phyloP scores from a whole-genome alignment of 2,888 invertebrate genomes.

The Lymantria dispar region DNA sequence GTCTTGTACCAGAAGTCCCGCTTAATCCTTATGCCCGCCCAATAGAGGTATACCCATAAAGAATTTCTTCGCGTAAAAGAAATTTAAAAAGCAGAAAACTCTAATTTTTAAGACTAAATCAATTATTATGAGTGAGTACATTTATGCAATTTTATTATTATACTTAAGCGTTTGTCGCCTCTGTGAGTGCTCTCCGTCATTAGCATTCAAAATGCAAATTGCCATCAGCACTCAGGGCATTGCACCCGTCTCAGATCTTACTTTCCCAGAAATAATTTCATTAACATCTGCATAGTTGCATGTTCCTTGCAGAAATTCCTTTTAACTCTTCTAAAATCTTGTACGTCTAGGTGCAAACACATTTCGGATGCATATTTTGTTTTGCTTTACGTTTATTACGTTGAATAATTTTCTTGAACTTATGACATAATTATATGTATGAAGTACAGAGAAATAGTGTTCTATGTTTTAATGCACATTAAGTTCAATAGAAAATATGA shows the following conservation, averaged over 20 bases:
- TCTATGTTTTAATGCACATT: too few species aligned
- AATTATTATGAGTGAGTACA: constrained; percentile 54
- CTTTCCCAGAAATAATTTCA: constrained; percentile 79
- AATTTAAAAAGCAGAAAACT: too few species aligned
- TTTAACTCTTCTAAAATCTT: constrained; percentile 49
- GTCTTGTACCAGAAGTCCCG: too few species aligned
- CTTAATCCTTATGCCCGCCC: too few species aligned
- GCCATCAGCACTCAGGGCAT: constrained; percentile 64
- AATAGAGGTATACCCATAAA: too few species aligned
- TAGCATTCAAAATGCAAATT: constrained; percentile 80
- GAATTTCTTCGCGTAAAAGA: too few species aligned
- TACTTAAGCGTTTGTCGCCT: constrained; percentile 56
- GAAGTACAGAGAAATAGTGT: too few species aligned
- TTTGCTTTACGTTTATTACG: constrained; percentile 11
- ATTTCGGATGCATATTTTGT: constrained; percentile 31
- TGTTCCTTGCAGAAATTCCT: constrained; percentile 57
- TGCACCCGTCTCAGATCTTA: constrained; percentile 73
- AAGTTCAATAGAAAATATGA: too few species aligned
- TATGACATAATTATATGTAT: too few species aligned
- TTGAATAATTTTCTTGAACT: too few species aligned
- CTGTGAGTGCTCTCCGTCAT: constrained; percentile 59
- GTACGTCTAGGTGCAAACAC: constrained; percentile 28
- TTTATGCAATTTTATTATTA: constrained; percentile 54
- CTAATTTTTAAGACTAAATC: background rate
- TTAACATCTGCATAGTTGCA: constrained; percentile 72